Evolutionary conservation across 1,140 invertebrate genomes (phyloP).

Genomic region (Lanistes nyassanus): DNA sequence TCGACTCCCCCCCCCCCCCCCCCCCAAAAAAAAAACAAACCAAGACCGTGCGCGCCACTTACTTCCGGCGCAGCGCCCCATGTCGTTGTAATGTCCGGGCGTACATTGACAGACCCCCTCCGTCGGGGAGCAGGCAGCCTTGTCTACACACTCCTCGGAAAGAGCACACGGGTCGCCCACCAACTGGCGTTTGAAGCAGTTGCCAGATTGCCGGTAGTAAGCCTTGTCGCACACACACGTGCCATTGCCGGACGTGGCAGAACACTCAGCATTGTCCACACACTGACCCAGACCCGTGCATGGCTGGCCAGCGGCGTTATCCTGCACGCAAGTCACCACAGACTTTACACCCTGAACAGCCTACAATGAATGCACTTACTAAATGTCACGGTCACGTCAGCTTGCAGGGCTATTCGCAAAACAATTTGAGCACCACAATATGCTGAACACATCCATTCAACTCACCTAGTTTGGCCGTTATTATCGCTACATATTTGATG

Average conservation of each 20-base stretch:
- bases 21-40: not conserved
- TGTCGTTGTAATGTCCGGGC: slow-evolving; percentile 17
- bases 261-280: slow-evolving; percentile 27
- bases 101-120: slow-evolving; percentile 22
- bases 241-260: not conserved
- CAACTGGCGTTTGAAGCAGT: slow-evolving; percentile 7
- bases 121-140: slow-evolving; percentile 16
- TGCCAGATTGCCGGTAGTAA: slow-evolving; percentile 17
- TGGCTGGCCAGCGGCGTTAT: slow-evolving; percentile 7
- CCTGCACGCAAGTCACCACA: no score
- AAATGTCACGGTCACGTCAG: no score
- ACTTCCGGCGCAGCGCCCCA: slow-evolving; percentile 6
- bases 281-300: slow-evolving; percentile 23
- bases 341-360: no score
- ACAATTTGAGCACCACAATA: no score
- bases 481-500: no score
- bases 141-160: slow-evolving; percentile 21
- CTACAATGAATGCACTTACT: no score
- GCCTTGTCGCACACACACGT: slow-evolving; percentile 21
- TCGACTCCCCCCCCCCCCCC: not conserved
- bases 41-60: not conserved
- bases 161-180: slow-evolving; percentile 9
- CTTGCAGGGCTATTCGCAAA: no score
- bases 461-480: no score
- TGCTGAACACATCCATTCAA: no score